These are phyloP conservation scores for Pseudochromis fuscus DNA, from an alignment of 2,797 vertebrate genomes.

Conservation along the genomic window DNA sequence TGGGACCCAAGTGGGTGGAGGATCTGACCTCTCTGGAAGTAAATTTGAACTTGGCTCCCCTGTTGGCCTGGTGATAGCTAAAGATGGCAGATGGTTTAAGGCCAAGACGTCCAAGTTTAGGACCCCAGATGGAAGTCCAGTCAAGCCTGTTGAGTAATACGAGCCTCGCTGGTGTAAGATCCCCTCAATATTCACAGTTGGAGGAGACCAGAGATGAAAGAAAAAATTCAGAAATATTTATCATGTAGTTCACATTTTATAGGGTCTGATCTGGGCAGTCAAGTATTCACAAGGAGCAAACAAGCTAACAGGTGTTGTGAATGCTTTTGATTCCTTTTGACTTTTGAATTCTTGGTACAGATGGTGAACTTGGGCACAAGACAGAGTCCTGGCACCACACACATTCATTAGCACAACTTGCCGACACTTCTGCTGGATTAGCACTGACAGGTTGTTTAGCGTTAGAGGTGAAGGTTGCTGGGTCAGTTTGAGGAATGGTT, in stretches of 20 bases:
- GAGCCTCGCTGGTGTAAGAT: conserved; percentile 19
- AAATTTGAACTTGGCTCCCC: conserved; percentile 62
- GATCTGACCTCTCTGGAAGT: conserved; percentile 57
- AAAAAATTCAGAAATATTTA: conserved; percentile 13
- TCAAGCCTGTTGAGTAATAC: conserved; percentile 25
- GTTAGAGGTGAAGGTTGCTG: conserved; percentile 38
- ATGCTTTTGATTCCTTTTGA: conserved; percentile 40
- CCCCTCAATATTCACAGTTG: conserved; percentile 23
- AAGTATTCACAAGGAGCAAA: conserved; percentile 29
- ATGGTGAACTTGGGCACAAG: conserved; percentile 44
- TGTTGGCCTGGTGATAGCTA: conserved; percentile 28
- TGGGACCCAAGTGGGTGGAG: conserved; percentile 61
- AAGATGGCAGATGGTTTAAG: conserved; percentile 44
- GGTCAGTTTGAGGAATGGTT: conserved; percentile 54
- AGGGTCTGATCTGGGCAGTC: not conserved
- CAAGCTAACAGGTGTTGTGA: conserved; percentile 15
- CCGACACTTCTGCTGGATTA: conserved; percentile 53
- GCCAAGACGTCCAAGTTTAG: conserved; percentile 43
- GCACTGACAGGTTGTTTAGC: conserved; percentile 66
- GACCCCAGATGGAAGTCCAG: conserved; percentile 35
- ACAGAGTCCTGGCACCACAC: conserved; percentile 41
- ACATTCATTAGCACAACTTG: conserved; percentile 58
- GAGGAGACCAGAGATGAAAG: conserved; percentile 5
- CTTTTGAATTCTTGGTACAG: conserved; percentile 52
- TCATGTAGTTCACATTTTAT: conserved; percentile 26